Conservation (phyloP, 1,140 invertebrate species). For the Ridgeia piscesae region DNA sequence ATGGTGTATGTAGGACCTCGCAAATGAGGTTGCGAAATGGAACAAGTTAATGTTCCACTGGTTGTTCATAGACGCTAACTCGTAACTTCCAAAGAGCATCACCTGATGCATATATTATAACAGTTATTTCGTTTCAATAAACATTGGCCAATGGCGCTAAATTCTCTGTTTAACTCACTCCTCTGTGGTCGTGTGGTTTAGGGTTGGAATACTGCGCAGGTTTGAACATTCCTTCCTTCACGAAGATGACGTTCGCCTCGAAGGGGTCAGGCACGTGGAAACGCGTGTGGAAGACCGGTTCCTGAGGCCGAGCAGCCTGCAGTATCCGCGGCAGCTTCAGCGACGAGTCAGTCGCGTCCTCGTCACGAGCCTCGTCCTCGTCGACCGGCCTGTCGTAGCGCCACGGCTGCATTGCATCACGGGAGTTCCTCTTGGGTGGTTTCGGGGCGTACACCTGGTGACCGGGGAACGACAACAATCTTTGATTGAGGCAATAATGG, state of each 20-base stretch:
- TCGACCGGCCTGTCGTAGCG: conserved; percentile 47
- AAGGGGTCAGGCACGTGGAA: conserved; percentile 45
- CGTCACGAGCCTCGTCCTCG: conserved; percentile 21
- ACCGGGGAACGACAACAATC: background rate
- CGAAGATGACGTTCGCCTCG: conserved; percentile 50
- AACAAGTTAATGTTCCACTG: no score
- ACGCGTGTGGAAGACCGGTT: conserved; percentile 34
- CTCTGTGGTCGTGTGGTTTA: conserved; percentile 51
- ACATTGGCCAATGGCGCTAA: no score
- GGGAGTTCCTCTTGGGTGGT: conserved; percentile 50
- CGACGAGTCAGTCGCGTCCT: conserved; percentile 32
- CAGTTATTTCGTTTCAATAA: no score
- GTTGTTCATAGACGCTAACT: no score
- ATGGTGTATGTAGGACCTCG: no score
- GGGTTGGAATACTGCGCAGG: conserved; percentile 40
- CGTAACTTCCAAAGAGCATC: no score
- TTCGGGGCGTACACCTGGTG: conserved; percentile 42
- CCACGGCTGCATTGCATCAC: conserved; percentile 51
- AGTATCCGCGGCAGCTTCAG: conserved; percentile 26
- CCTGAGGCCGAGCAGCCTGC: conserved; percentile 25
- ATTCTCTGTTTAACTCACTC: conserved; percentile 36
- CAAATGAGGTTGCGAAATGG: no score
- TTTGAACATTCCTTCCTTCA: conserved; percentile 42
- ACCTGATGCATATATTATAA: no score
- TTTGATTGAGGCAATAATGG: no score